Conservation (phyloP, 2,888 invertebrate genomes). For the Gibbula magus region DNA sequence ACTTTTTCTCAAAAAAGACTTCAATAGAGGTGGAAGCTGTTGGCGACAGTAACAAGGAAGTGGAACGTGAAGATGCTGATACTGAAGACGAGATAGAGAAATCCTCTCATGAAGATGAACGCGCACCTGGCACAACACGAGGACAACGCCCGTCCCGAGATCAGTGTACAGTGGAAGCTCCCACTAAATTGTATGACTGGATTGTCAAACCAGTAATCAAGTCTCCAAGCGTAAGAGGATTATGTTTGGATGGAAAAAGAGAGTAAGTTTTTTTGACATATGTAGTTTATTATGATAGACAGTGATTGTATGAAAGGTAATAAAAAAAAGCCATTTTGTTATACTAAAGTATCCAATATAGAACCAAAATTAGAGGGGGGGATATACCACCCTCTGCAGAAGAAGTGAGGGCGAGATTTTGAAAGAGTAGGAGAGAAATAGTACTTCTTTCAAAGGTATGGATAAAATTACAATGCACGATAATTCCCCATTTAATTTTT, state of each 20-base stretch:
- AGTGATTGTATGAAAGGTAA: no score
- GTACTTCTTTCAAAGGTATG: no score
- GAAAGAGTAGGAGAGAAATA: no score
- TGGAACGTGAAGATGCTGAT: background rate
- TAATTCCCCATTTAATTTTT: no score
- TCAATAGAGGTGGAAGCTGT: background rate
- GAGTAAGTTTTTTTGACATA: conserved; percentile 37
- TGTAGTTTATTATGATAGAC: background rate
- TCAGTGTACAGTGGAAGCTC: background rate
- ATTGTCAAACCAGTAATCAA: conserved; percentile 52
- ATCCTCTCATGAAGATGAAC: background rate
- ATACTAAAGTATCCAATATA: no score
- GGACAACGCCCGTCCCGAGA: background rate
- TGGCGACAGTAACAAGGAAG: background rate
- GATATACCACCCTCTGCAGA: no score
- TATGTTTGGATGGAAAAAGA: conserved; percentile 55
- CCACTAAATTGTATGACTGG: conserved; percentile 45
- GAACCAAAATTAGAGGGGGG: no score
- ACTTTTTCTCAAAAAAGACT: conserved; percentile 1
- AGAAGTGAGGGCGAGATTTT: no score
- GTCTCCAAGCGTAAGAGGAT: conserved; percentile 34
- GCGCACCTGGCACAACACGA: background rate
- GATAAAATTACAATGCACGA: no score
- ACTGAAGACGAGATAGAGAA: background rate
- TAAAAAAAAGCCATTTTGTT: no score